These are phyloP conservation scores for Hydrozoanthus gracilis DNA, from an alignment of 92 coral and sea anemone genomes.

Conservation along the genomic window DNA sequence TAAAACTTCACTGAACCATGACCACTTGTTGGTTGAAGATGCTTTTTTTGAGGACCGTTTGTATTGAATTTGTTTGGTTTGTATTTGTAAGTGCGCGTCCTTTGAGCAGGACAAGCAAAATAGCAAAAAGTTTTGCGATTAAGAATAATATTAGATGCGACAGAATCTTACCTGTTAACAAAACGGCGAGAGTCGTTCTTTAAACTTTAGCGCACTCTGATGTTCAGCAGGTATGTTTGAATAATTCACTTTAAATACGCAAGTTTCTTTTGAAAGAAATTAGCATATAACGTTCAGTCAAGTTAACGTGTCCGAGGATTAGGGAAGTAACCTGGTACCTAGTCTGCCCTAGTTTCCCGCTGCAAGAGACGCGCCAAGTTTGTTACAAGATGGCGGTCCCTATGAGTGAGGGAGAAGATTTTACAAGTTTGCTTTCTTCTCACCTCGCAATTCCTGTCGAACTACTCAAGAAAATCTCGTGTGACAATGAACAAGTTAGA, in stretches of 20 bases:
- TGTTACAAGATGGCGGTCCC: slow-evolving; percentile 89
- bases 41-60: no score
- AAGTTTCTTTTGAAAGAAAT: neutral
- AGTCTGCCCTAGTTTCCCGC: neutral
- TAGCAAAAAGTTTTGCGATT: neutral
- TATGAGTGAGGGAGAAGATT: slow-evolving; percentile 61
- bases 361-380: slow-evolving; percentile 77
- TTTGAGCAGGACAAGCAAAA: neutral
- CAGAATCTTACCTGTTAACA: slow-evolving; percentile 18
- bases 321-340: neutral
- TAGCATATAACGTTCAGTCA: neutral
- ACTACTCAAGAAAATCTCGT: slow-evolving; percentile 58
- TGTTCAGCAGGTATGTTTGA: slow-evolving; percentile 16
- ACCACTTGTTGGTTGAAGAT: neutral
- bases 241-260: neutral
- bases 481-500: slow-evolving; percentile 67
- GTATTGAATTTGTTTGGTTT: no score
- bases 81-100: no score
- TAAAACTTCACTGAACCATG: neutral
- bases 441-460: slow-evolving; percentile 68
- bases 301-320: neutral
- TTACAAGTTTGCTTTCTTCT: slow-evolving; percentile 60
- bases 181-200: neutral
- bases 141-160: no score
- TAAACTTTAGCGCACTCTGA: slow-evolving; percentile 23